A percentile compares a stretch with the other conserved stretches of the same genome.
Evolutionary conservation across 2,113 vertebrate genomes (phyloP).

Genomic region (Origma solitaria): DNA sequence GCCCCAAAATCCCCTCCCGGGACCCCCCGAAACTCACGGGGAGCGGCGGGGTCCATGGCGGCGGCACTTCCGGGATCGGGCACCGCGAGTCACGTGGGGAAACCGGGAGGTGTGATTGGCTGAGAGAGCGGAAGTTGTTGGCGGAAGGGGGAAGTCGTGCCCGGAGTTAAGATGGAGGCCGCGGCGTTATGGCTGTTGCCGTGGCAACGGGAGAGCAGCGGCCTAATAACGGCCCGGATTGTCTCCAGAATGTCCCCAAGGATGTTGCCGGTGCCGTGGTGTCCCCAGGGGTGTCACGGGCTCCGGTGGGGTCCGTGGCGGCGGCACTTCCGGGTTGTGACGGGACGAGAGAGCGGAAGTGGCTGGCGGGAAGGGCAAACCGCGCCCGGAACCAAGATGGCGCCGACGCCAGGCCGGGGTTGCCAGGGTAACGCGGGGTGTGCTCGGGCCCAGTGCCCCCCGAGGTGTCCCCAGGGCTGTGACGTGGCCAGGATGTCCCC

Average conservation of each 20-base stretch:
- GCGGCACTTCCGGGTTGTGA: not conserved
- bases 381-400: not conserved
- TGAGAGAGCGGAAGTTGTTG: not conserved
- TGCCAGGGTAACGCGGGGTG: too few relatives aligned
- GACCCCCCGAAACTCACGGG: not conserved
- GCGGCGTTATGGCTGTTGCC: not conserved
- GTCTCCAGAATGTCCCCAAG: not conserved
- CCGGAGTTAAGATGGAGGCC: not conserved
- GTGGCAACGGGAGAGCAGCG: not conserved
- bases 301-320: too few relatives aligned
- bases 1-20: not conserved
- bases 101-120: accelerated
- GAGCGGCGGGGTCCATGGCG: not conserved
- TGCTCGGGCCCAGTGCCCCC: too few relatives aligned
- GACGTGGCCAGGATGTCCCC: too few relatives aligned
- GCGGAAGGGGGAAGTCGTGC: not conserved
- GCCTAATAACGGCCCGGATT: too few relatives aligned
- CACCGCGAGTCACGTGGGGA: not conserved
- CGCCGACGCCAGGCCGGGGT: too few relatives aligned
- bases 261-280: not conserved
- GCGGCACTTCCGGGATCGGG: not conserved
- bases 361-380: not conserved
- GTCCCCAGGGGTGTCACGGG: not conserved
- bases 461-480: too few relatives aligned
- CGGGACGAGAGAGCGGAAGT: not conserved